Percentiles rank a stretch among this genome's conserved stretches.
Conservation (phyloP, 2,113 vertebrate genomes). For the Phyllopteryx taeniolatus region DNA sequence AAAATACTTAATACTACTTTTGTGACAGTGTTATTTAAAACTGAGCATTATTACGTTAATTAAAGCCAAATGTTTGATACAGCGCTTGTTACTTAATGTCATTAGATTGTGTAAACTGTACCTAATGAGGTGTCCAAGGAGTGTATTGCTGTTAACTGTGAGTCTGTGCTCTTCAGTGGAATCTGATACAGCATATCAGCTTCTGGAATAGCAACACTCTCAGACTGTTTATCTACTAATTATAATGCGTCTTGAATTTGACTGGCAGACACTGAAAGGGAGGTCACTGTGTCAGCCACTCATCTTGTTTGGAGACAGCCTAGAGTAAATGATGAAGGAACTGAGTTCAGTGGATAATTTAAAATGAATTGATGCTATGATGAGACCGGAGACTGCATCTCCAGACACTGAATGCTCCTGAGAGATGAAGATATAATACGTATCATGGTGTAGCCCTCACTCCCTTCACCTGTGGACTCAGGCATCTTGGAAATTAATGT, state of each 20-base stretch:
- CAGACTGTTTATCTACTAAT: conserved; percentile 49
- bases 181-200: conserved; percentile 50
- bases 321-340: conserved; percentile 61
- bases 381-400: conserved; percentile 26
- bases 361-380: conserved; percentile 62
- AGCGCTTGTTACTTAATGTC: neutral
- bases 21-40: too few species aligned
- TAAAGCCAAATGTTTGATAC: too few species aligned
- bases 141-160: conserved; percentile 32
- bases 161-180: conserved; percentile 38
- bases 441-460: conserved; percentile 17
- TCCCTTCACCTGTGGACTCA: conserved; percentile 40
- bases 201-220: conserved; percentile 48
- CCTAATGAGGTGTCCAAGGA: neutral
- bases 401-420: conserved; percentile 32
- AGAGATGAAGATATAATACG: conserved; percentile 54
- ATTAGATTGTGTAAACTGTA: neutral
- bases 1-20: too few species aligned
- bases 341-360: conserved; percentile 53
- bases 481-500: conserved; percentile 54
- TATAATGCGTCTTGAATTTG: conserved; percentile 41
- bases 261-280: conserved; percentile 50
- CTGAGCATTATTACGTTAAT: too few species aligned
- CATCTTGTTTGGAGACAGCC: conserved; percentile 58
- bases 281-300: conserved; percentile 49